Evolutionary conservation across 2,888 invertebrate genomes (phyloP), one percentile per base, ranked within the genome.

Genomic region (Xylocampa areola): DNA sequence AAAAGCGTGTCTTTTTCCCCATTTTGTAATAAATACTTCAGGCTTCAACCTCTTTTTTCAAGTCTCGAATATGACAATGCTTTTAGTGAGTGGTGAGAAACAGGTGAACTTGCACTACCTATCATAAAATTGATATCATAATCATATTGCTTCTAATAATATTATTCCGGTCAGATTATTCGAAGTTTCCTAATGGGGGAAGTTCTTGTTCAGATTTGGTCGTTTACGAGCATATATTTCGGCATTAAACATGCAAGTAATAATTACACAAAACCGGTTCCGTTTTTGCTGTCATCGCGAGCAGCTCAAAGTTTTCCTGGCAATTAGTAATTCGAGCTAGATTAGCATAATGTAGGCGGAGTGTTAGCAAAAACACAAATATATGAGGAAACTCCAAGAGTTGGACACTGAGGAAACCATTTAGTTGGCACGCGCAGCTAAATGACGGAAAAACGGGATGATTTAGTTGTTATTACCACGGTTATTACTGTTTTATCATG

Each of bases 321-420:
- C 70, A 73, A 76, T 74, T 74, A 74, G 69, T 73, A 65, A 73
- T 73, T 66, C 73, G 45, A 32, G 39, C 45, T 54, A 45, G 49
- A 74, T 74, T 74, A 76, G 55, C 74, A 74, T 74, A 74, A 69
- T 67, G 76, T 45, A 57, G 61, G 51, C 59, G 58, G 36, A 58
- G 30, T 63, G 55, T 67, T 27, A 30, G 37, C 60, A 74, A 76
- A 71, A 74, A 73, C 59, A 64, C 67, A 74, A 62, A 74, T 73
- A 58, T 76, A 76, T 73, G 70, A 49, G 64, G 39, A 43, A 76
- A 69, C 73, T 76, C 59, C 17, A 25, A 40, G 57, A 55, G 48
- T 71, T 58, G 40, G 59, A 57, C 37, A 55, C 37, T 48, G 51
- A 39, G 64, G 41, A 61, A 59, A 66, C 37, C 43, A 52, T 66